phyloP scores from a whole-genome alignment of 2,888 invertebrate species.

The Eupithecia subumbrata region DNA sequence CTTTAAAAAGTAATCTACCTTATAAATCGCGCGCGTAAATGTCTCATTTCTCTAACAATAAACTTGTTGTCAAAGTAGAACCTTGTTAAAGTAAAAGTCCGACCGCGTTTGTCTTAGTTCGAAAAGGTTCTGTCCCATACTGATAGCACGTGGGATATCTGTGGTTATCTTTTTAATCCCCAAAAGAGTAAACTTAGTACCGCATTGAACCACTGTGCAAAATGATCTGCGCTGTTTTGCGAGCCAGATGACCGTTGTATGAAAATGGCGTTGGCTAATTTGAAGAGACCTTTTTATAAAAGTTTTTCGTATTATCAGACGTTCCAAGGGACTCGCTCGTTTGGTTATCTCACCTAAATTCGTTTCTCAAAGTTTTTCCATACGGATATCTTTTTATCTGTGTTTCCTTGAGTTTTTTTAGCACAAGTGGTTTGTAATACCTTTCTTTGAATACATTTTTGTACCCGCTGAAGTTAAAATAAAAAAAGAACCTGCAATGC shows the following conservation, averaged over 20 bases:
- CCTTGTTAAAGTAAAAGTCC: not conserved
- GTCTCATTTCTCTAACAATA: not conserved
- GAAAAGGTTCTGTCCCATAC: not conserved
- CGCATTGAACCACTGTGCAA: no score
- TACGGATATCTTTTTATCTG: constrained; percentile 6
- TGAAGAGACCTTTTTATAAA: constrained; percentile 21
- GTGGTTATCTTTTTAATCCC: no score
- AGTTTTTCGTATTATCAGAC: constrained; percentile 22
- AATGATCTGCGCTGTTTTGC: not conserved
- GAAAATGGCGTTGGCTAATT: constrained; percentile 5
- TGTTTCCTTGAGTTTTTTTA: not conserved
- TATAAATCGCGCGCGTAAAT: no score
- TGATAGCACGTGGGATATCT: not conserved
- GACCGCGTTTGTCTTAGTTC: not conserved
- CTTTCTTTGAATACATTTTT: not conserved
- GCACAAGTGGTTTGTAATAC: not conserved
- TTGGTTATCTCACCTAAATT: constrained; percentile 12
- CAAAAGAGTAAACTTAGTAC: no score
- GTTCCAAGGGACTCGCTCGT: constrained; percentile 17
- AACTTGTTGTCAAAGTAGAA: not conserved
- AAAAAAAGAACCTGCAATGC: not conserved
- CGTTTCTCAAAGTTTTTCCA: constrained; percentile 3
- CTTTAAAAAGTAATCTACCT: not conserved
- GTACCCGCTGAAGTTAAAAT: not conserved
- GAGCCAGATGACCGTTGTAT: not conserved